phyloP scores from a whole-genome alignment of 2,797 vertebrate species.

The Schizothorax lantsangensis region DNA sequence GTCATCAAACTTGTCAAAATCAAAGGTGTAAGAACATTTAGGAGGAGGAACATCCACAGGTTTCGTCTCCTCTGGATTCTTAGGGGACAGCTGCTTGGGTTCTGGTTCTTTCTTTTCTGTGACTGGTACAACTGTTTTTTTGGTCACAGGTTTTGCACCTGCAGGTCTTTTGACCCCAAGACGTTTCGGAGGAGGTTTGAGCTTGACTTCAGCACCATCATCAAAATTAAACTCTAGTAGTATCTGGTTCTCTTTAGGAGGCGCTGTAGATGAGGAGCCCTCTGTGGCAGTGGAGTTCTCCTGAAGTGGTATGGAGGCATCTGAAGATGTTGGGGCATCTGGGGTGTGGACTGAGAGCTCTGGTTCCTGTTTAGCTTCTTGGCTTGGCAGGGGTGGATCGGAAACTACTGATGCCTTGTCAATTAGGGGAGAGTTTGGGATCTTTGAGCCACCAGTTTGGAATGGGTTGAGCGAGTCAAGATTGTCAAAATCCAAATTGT shows the following conservation, averaged over 20 bases:
- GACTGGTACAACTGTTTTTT: conserved; percentile 55
- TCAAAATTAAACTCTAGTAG: conserved; percentile 86
- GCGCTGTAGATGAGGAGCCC: conserved; percentile 47
- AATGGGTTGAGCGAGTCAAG: conserved; percentile 73
- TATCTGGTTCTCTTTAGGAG: conserved; percentile 65
- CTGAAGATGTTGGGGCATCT: conserved; percentile 13
- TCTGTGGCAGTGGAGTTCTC: conserved; percentile 54
- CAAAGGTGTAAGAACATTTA: conserved; percentile 75
- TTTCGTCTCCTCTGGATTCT: conserved; percentile 45
- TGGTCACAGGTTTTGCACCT: conserved; percentile 71
- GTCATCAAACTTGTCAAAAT: conserved; percentile 82
- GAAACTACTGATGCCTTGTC: conserved; percentile 46
- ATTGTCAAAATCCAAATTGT: conserved; percentile 71
- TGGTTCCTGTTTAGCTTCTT: conserved; percentile 1
- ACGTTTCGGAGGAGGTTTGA: conserved; percentile 78
- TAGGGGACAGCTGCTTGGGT: conserved; percentile 34
- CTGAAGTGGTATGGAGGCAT: conserved; percentile 9
- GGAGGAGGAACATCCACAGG: conserved; percentile 58
- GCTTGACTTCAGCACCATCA: conserved; percentile 66
- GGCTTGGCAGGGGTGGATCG: conserved; percentile 2
- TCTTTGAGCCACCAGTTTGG: conserved; percentile 69
- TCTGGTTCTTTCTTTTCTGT: conserved; percentile 49
- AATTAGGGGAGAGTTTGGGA: conserved; percentile 69
- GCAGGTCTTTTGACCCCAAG: conserved; percentile 74
- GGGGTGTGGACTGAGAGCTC: not conserved